phyloP scores from a whole-genome alignment of 2,797 vertebrate species.

The Anguilla anguilla region DNA sequence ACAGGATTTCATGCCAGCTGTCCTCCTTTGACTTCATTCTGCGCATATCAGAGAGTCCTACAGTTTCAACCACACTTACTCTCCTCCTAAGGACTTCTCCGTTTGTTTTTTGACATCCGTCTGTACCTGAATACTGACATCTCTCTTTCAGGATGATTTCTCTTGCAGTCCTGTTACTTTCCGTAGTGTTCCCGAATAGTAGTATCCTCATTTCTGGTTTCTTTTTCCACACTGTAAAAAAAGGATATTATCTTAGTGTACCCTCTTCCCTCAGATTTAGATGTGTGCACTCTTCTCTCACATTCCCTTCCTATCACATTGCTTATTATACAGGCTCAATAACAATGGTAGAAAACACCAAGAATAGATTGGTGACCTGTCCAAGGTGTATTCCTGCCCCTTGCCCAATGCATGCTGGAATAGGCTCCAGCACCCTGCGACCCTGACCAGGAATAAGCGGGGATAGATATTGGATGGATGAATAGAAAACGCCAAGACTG shows the following conservation, averaged over 20 bases:
- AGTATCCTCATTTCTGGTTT: neutral
- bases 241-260: neutral
- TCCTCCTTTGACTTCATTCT: neutral
- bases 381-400: too few species aligned
- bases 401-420: too few species aligned
- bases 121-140: neutral
- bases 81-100: neutral
- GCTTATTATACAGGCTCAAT: neutral
- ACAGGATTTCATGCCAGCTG: neutral
- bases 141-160: neutral
- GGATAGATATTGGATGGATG: too few species aligned
- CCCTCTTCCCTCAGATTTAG: neutral
- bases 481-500: too few species aligned
- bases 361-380: too few species aligned
- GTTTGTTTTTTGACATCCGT: neutral
- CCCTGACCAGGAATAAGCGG: too few species aligned
- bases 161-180: neutral
- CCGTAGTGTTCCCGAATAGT: neutral
- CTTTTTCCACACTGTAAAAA: neutral
- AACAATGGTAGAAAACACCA: too few species aligned
- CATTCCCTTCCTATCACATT: neutral
- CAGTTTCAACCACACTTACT: neutral
- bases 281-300: neutral
- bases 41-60: neutral
- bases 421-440: too few species aligned